Evolutionary conservation across 2,113 vertebrate species (phyloP).

Genomic region (Coreoperca whiteheadi): DNA sequence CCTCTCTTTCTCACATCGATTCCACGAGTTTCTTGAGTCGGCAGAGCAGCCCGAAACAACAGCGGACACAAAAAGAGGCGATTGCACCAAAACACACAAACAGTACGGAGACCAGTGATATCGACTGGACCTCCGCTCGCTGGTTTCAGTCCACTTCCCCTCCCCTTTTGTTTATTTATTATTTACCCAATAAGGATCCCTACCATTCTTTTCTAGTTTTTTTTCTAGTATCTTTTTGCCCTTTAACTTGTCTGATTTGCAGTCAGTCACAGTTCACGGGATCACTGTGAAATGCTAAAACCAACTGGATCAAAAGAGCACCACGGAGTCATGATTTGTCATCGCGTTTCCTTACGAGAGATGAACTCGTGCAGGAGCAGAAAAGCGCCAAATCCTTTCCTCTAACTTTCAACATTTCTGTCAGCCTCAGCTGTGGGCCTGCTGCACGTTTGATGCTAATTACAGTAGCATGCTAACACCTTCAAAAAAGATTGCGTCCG

Average conservation of each 20-base stretch:
- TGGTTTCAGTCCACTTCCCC: conserved; percentile 35
- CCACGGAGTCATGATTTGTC: background rate
- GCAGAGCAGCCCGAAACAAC: conserved; percentile 57
- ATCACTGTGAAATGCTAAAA: background rate
- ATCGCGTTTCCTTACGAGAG: background rate
- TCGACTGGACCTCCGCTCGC: conserved; percentile 40
- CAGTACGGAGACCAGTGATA: conserved; percentile 33
- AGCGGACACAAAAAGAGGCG: conserved; percentile 34
- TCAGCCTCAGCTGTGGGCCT: too few relatives aligned
- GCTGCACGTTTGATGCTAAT: too few relatives aligned
- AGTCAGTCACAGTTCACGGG: background rate
- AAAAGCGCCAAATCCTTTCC: too few relatives aligned
- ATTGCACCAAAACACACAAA: conserved; percentile 55
- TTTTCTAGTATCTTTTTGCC: background rate
- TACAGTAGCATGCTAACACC: background rate
- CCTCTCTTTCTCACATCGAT: conserved; percentile 57
- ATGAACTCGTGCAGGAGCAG: background rate
- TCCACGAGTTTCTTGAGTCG: conserved; percentile 49
- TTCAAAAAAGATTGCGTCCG: background rate
- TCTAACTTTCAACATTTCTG: too few relatives aligned
- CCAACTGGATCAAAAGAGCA: background rate
- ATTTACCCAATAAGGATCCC: conserved; percentile 21
- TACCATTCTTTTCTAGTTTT: background rate
- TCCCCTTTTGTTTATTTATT: conserved; percentile 29
- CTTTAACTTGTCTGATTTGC: conserved; percentile 7